These are phyloP conservation scores for Dromaius novaehollandiae DNA, from an alignment of 2,113 vertebrate species.

Conservation along the genomic window DNA sequence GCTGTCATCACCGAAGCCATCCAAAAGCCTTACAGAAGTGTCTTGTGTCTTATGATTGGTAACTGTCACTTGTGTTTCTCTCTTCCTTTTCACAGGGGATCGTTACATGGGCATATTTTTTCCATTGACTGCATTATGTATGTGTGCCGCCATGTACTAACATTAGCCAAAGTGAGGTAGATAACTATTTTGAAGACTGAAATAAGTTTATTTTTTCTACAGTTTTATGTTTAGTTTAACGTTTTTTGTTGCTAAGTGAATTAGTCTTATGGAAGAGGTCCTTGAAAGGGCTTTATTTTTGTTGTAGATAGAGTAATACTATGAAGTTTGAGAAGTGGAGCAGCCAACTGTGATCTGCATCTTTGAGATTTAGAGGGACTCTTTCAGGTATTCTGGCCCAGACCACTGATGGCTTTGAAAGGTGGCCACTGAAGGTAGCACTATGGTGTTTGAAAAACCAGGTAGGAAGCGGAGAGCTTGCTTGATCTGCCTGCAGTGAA, in stretches of 20 bases:
- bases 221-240: background rate
- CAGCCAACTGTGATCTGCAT: background rate
- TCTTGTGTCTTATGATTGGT: background rate
- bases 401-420: background rate
- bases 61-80: background rate
- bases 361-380: background rate
- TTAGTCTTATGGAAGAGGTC: background rate
- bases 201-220: background rate
- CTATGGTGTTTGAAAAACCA: background rate
- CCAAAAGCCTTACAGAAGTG: background rate
- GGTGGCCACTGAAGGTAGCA: background rate
- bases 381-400: background rate
- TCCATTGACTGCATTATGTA: accelerated
- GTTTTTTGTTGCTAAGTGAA: background rate
- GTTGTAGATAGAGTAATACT: background rate
- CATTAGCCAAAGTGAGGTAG: background rate
- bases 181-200: background rate
- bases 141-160: background rate
- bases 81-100: background rate
- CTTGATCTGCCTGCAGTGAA: background rate
- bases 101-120: background rate
- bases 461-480: background rate
- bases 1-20: background rate
- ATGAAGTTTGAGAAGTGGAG: background rate
- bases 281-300: background rate